Percentiles rank a stretch among this genome's conserved stretches.
Conservation (phyloP, 2,113 vertebrate species). For the Naja naja region DNA sequence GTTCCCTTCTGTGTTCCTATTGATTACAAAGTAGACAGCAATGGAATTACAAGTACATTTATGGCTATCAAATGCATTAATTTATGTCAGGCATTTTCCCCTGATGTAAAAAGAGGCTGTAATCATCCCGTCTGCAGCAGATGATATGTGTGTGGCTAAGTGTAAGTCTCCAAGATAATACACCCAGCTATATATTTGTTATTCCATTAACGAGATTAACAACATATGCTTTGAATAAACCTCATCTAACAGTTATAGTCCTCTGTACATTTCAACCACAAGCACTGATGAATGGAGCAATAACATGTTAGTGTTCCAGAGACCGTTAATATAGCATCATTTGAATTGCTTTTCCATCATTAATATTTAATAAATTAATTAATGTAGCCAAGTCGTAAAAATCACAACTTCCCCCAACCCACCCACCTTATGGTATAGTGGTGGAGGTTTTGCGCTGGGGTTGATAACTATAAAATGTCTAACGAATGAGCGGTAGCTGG, state of each 20-base stretch:
- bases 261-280: conserved; percentile 12
- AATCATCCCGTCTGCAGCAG: conserved; percentile 19
- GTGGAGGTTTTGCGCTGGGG: conserved; percentile 41
- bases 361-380: conserved; percentile 75
- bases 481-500: conserved; percentile 35
- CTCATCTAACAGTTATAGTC: conserved; percentile 54
- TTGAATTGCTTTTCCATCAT: conserved; percentile 58
- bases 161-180: conserved; percentile 26
- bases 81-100: not conserved
- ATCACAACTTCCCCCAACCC: conserved; percentile 32
- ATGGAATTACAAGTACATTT: not conserved
- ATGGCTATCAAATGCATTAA: not conserved
- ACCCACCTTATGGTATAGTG: conserved; percentile 22
- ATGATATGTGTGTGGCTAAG: conserved; percentile 39
- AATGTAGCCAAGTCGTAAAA: conserved; percentile 52
- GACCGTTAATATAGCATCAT: conserved; percentile 39
- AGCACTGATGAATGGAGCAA: conserved; percentile 48
- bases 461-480: conserved; percentile 50
- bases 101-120: conserved; percentile 19
- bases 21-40: not conserved
- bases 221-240: conserved; percentile 31
- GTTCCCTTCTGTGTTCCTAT: not conserved
- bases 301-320: conserved; percentile 43
- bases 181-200: conserved; percentile 46
- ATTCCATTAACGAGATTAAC: conserved; percentile 62